These are phyloP conservation scores for Amia ocellicauda DNA, from an alignment of 2,113 vertebrate genomes.

Conservation along the genomic window DNA sequence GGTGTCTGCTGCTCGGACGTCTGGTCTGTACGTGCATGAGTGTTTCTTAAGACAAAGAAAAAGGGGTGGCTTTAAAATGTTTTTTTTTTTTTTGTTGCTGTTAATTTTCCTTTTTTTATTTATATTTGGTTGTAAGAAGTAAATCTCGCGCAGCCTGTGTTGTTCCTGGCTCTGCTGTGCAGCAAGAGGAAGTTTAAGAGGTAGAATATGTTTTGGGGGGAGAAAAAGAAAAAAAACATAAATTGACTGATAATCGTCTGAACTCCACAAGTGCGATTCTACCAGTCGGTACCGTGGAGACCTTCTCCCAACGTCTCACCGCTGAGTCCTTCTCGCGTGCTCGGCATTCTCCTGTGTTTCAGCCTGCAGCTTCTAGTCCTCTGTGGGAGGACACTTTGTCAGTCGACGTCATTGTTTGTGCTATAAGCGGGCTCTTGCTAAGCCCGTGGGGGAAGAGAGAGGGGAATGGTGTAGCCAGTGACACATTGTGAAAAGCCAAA, in stretches of 20 bases:
- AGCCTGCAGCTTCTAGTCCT: no score
- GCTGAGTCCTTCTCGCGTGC: no score
- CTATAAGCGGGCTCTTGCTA: no score
- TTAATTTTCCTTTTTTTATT: not conserved
- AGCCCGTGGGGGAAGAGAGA: no score
- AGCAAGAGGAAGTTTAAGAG: constrained; percentile 7
- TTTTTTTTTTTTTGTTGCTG: constrained; percentile 17
- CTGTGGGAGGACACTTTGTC: no score
- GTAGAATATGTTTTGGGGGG: not conserved
- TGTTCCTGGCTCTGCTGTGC: constrained; percentile 22
- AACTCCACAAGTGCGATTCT: no score
- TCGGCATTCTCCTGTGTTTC: no score
- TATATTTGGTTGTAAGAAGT: constrained; percentile 25
- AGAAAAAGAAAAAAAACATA: not conserved
- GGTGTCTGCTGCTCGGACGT: constrained; percentile 42
- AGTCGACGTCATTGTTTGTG: no score
- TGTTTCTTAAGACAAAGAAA: constrained; percentile 29
- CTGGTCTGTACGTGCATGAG: constrained; percentile 52
- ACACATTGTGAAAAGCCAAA: no score
- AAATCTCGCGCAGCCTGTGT: constrained; percentile 23
- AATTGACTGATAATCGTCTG: not conserved
- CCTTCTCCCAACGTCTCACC: no score
- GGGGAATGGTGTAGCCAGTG: no score
- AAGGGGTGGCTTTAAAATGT: constrained; percentile 34
- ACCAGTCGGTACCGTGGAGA: no score